Conservation (phyloP, 2,113 vertebrate genomes). For the Lanius collurio region DNA sequence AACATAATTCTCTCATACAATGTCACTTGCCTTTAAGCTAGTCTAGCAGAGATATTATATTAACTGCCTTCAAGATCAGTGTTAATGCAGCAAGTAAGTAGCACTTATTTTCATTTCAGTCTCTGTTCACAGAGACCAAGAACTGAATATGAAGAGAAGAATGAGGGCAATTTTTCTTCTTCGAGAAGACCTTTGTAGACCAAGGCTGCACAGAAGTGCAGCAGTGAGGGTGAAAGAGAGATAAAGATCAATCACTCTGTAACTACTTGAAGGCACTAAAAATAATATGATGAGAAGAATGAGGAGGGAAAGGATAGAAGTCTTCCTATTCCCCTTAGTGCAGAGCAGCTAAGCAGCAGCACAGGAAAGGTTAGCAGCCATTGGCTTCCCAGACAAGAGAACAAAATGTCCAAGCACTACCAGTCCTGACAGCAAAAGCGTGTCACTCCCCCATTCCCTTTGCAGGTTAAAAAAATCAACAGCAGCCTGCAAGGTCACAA, state of each 20-base stretch:
- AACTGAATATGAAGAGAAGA: background rate
- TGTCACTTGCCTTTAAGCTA: background rate
- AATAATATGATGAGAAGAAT: background rate
- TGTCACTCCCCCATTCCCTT: background rate
- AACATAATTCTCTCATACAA: background rate
- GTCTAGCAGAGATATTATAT: background rate
- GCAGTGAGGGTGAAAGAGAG: background rate
- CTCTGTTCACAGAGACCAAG: background rate
- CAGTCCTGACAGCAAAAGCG: background rate
- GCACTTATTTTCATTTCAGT: background rate
- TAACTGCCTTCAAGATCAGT: background rate
- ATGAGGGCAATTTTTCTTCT: background rate
- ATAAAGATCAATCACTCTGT: background rate
- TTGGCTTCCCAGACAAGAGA: background rate
- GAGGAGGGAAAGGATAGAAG: background rate
- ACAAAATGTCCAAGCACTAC: background rate
- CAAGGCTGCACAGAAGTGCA: background rate
- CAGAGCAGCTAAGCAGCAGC: background rate
- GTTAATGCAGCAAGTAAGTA: background rate
- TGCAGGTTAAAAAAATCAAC: background rate
- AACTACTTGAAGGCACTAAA: background rate
- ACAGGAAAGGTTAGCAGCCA: background rate
- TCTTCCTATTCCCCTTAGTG: background rate
- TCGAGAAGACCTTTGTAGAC: background rate
- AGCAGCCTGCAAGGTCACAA: background rate